Evolutionary conservation across 1,140 invertebrate species (phyloP), one percentile per base, ranked within the genome.

Genomic region (Penaeus indicus): DNA sequence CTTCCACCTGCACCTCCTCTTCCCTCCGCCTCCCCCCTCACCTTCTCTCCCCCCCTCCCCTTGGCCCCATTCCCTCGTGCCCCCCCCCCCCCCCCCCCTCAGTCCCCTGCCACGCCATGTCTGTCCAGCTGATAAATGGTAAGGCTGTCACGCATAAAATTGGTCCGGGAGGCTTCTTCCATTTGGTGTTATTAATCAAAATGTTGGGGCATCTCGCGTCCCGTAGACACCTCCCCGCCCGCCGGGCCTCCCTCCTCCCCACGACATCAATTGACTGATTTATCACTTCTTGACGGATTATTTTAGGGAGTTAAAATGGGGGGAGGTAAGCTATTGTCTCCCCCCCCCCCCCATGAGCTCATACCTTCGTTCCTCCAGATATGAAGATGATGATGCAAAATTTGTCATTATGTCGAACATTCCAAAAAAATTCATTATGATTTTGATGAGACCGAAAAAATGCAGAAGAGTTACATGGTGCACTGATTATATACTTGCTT

Each of bases 121-220:
- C 69, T 79, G 84, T 85, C 84, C 84, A 78, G 25, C 72, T 85
- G 84, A 85, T 85, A 85, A 85, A 85, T 85, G 84, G 84, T 85
- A 60, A 79, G 77, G 72, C 84, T 78, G 84, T 85, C 72, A 63
- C 84, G 84, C 84, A 85, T 85, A 85, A 85, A 85, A 85, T 85
- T 85, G 84, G 38, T 42, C 69, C 22, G 27, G 84, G 47, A 32
- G 84, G 72, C 54, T 85, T 22, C 69, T 64, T 85, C 42, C 54
- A 75, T 85, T 25, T 32, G 27, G 69, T 69, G 25, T 60, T 78
- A 85, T 85, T 77, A 85, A 85, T 85, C 84, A 85, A 85, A 85
- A 64, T 67, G 62, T n/a, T 64, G 61, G 61, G 61, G 63, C 25
- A 84, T 16, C 25, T 60, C 19, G 63, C 25, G 82, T 19, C 32